Conservation (phyloP, 2,113 vertebrate species). For the Pitta sordida region DNA sequence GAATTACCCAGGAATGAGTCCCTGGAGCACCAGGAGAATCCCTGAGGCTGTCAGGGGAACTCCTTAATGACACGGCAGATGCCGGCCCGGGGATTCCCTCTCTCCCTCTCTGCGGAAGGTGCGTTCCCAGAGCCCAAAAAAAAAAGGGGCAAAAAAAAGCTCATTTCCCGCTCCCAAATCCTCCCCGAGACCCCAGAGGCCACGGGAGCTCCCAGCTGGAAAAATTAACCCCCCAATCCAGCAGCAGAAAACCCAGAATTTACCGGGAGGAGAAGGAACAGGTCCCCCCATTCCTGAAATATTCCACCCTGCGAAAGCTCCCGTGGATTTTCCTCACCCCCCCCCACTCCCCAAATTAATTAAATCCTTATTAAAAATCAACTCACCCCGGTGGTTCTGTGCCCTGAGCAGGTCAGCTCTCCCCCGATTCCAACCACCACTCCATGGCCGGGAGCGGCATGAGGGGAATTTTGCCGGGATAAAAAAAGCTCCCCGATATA, state of each 20-base stretch:
- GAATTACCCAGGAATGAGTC: constrained; percentile 16
- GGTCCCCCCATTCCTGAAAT: neutral
- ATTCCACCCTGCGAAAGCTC: too few relatives aligned
- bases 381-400: constrained; percentile 69
- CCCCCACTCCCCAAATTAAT: too few relatives aligned
- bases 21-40: constrained; percentile 36
- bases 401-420: constrained; percentile 63
- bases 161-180: neutral
- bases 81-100: constrained; percentile 72
- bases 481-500: too few relatives aligned
- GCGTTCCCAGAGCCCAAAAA: constrained; percentile 50
- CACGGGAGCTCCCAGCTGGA: too few relatives aligned
- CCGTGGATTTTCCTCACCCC: too few relatives aligned
- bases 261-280: neutral
- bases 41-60: constrained; percentile 51
- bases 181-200: too few relatives aligned
- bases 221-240: neutral
- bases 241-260: constrained; percentile 20
- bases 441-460: constrained; percentile 55
- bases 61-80: constrained; percentile 65
- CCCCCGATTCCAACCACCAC: constrained; percentile 53
- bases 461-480: constrained; percentile 61
- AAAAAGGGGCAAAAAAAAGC: neutral
- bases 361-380: constrained; percentile 18
- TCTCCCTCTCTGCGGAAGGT: constrained; percentile 68